Base-by-base conservation (phyloP, 2,113 vertebrate genomes). In the Serinus canaria region DNA sequence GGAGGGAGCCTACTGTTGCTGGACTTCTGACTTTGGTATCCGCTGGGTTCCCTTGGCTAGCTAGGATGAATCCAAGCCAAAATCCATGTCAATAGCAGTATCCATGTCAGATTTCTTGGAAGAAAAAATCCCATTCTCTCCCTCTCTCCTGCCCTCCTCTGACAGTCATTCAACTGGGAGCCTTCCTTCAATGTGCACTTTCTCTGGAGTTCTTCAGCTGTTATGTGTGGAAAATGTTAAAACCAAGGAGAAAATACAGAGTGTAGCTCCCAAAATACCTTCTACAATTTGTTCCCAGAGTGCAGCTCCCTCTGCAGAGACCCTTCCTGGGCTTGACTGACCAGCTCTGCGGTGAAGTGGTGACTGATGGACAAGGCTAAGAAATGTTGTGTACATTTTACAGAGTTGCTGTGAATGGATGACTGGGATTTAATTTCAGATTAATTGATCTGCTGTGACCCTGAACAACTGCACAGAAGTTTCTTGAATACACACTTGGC, bases 311-410 rank as follows among this genome's bases (percentile, higher is more conserved):
- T 62, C 47, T 91, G 56, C 10, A 77, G 56, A 91, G 13, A 72
- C 4, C 3, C 19, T 31, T 60, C 47, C 44, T 55, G n/a, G 17
- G 4, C 68, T 52, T 0, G 0, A 13, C 15, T 43, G 31, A 44
- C 52, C 63, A 68, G 3, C 17, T 59, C 43, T 69, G 28, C 35
- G 55, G 22, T 16, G 47, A 43, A 43, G 49, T 6, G 19, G 11
- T 47, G 62, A 11, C 63, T 86, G 39, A n/a, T 0, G 10, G 52
- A 53, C 16, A 83, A 76, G 19, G 52, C 15, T n/a, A 41, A 73
- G 46, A 47, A 58, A 49, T 24, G 41, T 9, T 68, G n/a, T 25
- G 27, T 46, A 23, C 5, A 5, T 47, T 87, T 80, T 41, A 52
- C 1, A 1, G 5, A 22, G 19, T 15, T 89, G 19, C 9, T 55